Evolutionary conservation across 2,888 invertebrate genomes (phyloP), one percentile per base, ranked within the genome.

Genomic region (Leucozona laternaria): DNA sequence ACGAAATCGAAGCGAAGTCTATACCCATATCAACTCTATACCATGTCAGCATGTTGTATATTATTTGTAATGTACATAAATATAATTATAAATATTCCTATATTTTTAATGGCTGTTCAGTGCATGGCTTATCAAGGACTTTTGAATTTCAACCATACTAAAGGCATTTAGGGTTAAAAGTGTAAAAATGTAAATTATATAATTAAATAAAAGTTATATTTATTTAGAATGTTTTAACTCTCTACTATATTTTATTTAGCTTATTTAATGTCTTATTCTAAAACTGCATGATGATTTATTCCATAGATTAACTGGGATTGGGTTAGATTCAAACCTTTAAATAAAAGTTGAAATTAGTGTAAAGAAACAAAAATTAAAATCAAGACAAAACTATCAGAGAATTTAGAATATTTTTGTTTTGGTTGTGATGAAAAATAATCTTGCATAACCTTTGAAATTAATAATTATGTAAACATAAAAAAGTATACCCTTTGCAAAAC

Each of bases 281-380:
- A n/a, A 28, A 53, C n/a, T 53, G 53, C 53, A 53, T 53, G 53
- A 53, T 53, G 53, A 53, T 15, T 53, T 15, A 6, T 53, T 53
- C 3, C 1, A 13, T 28, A 53, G 7, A n/a, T 8, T 53, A 15
- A 28, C n/a, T 53, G 53, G 53, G n/a, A 53, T 25, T 2, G 22
- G 50, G 22, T 50, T 5, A 22, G 7, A 50, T 25, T 50, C 50
- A 25, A 50, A 50, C 5, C 5, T 15, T 15, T 15, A 2, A 50
- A 22, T 15, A n/a, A 5, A n/a, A n/a, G 5, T 40, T 40, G 15
- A 15, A 40, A 40, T 22, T n/a, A n/a, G n/a, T n/a, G n/a, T n/a
- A n/a, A n/a, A n/a, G n/a, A n/a, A n/a, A n/a, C n/a, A n/a, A n/a
- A n/a, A n/a, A n/a, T n/a, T n/a, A n/a, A n/a, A n/a, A n/a, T n/a